Evolutionary conservation across 1,140 invertebrate species (phyloP), one percentile per base, ranked within the genome.

Genomic region (Plodia interpunctella): DNA sequence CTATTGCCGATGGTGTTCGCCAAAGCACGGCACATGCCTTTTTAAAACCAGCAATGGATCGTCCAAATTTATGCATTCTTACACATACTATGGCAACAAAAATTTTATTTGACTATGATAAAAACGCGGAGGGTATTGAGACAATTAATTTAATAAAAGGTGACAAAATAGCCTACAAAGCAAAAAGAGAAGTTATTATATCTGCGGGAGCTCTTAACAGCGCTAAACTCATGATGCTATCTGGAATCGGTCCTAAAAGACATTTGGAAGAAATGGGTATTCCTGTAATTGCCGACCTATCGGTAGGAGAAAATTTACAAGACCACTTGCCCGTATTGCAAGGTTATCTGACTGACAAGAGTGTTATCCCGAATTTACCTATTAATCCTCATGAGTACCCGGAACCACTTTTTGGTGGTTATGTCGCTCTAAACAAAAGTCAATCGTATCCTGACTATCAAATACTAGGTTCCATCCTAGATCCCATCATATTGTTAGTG

Each of bases 1-100:
- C 95, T 0, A 78, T 96, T 15, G 83, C 92, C 19, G 88, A 95
- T 54, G 95, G 95, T 0, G 79, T 94, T 11, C 88, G 95, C 13
- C 96, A 95, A 75, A 93, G 91, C 55, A 87, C 91, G 17, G 87
- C 91, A 0, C 87, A 86, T 63, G 90, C 90, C 0, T 94, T 92
- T 73, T 66, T 94, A 2, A 68, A 76, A 25, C 89, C 91, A 15
- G 81, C 79, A 15, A 64, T 84, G 15, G 72, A 88, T 20, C 70
- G 92, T 28, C 50, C 58, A 11, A 94, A 94, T 57, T 60, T 75
- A 4, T 54, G 87, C 49, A 76, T 93, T 32, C 65, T 77, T 9
- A 75, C 77, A 49, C 68, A 83, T 15, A 85, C 90, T 0, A 73
- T 70, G 51, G 86, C 76, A 4, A 85, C 68, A n/a, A 83, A 77